Evolutionary conservation across 2,797 vertebrate genomes (phyloP).

Genomic region (Pantherophis vulpinus): DNA sequence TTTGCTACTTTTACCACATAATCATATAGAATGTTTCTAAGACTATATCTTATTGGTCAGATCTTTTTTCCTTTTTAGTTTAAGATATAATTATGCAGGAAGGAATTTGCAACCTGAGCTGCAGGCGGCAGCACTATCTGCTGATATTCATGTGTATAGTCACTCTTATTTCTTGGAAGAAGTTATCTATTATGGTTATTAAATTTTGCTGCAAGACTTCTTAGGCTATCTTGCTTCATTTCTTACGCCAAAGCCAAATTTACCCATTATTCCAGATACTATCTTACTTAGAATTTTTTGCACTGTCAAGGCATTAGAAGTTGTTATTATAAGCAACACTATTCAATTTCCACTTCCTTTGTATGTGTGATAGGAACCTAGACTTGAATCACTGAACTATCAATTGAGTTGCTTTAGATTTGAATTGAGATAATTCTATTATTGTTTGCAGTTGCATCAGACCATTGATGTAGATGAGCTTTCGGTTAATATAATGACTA

Average conservation of each 20-base stretch:
- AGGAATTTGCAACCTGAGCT: neutral
- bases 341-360: neutral
- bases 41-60: neutral
- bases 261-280: neutral
- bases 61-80: neutral
- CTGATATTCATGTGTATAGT: neutral
- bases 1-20: neutral
- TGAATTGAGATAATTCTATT: neutral
- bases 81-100: neutral
- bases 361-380: neutral
- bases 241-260: neutral
- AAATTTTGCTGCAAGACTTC: neutral
- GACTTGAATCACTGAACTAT: neutral
- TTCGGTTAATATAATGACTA: neutral
- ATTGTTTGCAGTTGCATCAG: neutral
- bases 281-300: neutral
- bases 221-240: neutral
- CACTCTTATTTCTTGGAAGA: neutral
- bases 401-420: neutral
- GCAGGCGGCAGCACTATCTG: neutral
- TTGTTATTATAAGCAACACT: neutral
- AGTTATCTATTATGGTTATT: neutral
- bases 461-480: neutral
- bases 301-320: neutral
- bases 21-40: neutral